phyloP scores from a whole-genome alignment of 2,888 invertebrate genomes.

The Tachina lurida region DNA sequence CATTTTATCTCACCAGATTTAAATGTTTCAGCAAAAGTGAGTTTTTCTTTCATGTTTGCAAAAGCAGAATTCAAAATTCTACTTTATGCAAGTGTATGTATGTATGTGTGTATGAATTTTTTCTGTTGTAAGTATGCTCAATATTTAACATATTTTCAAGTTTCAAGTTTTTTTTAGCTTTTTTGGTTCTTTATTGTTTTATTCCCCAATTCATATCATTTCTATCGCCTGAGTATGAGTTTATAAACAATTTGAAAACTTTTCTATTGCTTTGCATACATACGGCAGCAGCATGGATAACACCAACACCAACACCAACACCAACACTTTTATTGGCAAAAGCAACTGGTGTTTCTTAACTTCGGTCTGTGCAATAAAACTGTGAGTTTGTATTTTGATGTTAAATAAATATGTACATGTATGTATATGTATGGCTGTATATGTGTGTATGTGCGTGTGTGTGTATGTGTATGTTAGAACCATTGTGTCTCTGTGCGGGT shows the following conservation, averaged over 20 bases:
- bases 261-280: conserved; percentile 68
- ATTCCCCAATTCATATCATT: conserved; percentile 30
- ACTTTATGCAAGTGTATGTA: not conserved
- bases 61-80: not conserved
- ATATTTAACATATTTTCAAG: conserved; percentile 58
- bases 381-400: not conserved
- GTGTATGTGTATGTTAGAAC: not conserved
- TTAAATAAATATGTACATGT: no score
- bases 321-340: conserved; percentile 50
- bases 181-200: conserved; percentile 38
- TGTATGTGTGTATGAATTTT: not conserved
- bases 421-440: not conserved
- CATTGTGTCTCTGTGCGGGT: conserved; percentile 7
- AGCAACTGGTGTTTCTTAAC: conserved; percentile 68
- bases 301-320: not conserved
- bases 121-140: not conserved
- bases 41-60: not conserved
- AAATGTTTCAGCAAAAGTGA: not conserved
- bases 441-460: not conserved
- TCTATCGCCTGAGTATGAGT: conserved; percentile 43
- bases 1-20: conserved; percentile 35
- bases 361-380: not conserved
- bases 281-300: conserved; percentile 23
- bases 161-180: conserved; percentile 8
- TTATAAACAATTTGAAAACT: conserved; percentile 68